These are phyloP conservation scores for Manis crassicaudata DNA, from an alignment of 2,797 vertebrate genomes.

Conservation along the genomic window DNA sequence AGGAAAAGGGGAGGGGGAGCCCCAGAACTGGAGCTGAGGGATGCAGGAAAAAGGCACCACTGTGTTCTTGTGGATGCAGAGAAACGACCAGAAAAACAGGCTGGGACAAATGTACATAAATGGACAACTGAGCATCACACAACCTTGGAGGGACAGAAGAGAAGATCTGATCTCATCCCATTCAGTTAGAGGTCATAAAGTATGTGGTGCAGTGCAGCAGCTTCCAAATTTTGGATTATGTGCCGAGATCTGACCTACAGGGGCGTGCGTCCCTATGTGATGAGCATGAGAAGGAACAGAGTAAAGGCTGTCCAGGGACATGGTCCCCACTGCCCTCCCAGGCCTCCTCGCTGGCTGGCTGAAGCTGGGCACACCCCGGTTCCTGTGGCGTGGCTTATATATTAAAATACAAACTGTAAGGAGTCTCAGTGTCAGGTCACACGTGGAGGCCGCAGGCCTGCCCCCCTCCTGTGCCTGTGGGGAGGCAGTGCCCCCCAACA, in stretches of 20 bases:
- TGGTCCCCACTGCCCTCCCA: neutral
- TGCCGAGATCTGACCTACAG: neutral
- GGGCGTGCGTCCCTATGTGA: neutral
- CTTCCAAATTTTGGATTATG: neutral
- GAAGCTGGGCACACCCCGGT: neutral
- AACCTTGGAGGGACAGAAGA: neutral
- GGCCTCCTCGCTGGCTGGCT: neutral
- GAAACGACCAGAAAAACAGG: neutral
- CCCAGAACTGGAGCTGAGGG: neutral
- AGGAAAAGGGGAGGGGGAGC: neutral
- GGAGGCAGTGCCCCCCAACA: neutral
- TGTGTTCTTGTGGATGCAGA: neutral
- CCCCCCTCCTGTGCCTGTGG: no score
- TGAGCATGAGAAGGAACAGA: neutral
- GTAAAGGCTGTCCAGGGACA: neutral
- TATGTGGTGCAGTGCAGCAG: no score
- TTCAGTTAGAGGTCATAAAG: neutral
- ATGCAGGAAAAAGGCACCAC: rapidly evolving
- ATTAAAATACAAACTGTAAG: neutral
- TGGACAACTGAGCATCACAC: no score
- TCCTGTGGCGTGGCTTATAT: neutral
- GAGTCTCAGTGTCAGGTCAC: neutral
- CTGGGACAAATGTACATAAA: neutral
- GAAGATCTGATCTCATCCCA: neutral
- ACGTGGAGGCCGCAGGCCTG: neutral